Base-by-base conservation (phyloP, 1,140 invertebrate genomes). In the Leucophenga varia region DNA sequence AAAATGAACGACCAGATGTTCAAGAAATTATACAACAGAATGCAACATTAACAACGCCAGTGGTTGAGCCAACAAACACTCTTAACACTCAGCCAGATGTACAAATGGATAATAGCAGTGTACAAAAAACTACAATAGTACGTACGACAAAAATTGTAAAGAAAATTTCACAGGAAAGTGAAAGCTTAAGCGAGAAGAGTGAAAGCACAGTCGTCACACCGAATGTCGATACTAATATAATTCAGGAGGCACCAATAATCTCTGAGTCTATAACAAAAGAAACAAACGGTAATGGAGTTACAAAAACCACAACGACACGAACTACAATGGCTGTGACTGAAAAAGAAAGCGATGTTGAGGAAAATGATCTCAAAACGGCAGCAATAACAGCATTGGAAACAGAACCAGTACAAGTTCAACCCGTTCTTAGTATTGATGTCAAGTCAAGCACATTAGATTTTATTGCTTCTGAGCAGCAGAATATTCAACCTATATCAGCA, bases 111-210 rank as follows among this genome's bases (percentile, higher is more conserved):
- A 43, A 68, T 20, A 46, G 42, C 5, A 59, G 55, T n/a, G 59
- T 71, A 2, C 19, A 68, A 3, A 71, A 71, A 47, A 71, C 55
- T 17, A 71, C 63, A 18, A 61, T 57, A 37, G 63, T 71, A 4
- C 59, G 67, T 8, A 71, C 67, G 3, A 71, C 67, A 0, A 70
- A 58, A 59, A 70, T 70, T 6, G 32, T 72, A 1, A 72, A 72
- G 47, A 72, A 72, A 54, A 72, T 71, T 32, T 53, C 55, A 2
- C 47, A 72, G 1, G 54, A 67, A 8, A 51, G 17, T 38, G 64
- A 68, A 40, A 64, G 47, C 25, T 12, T 53, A 3, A 69, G 64
- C 14, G 64, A 64, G 36, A 43, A 52, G 1, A 61, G 59, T 47
- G 54, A 47, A 34, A 45, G 49, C 20, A 20, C 57, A 5, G 20